Conservation (phyloP, 2,888 invertebrate species). For the Rhorus exstirpatorius region DNA sequence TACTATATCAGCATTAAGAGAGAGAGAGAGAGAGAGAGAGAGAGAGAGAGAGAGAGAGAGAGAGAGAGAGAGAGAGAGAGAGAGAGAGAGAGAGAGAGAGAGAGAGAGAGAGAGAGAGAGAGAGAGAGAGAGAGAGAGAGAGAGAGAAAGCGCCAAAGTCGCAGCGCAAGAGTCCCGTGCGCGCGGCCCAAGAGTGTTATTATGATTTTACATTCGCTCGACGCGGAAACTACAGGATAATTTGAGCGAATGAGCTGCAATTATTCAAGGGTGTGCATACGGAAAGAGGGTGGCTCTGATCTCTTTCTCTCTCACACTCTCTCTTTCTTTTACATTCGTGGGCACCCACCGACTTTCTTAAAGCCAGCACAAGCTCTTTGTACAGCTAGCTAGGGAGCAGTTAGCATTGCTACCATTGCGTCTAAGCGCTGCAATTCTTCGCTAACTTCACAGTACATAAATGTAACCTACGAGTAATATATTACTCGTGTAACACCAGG, state of each 20-base stretch:
- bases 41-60: background rate
- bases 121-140: background rate
- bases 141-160: slow-evolving; percentile 16
- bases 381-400: slow-evolving; percentile 37
- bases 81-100: background rate
- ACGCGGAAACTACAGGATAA: slow-evolving; percentile 82
- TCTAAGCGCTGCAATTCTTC: slow-evolving; percentile 39
- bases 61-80: background rate
- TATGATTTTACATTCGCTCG: slow-evolving; percentile 80
- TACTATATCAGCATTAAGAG: slow-evolving; percentile 35
- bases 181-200: slow-evolving; percentile 75
- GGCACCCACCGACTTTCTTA: slow-evolving; percentile 17
- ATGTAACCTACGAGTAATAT: slow-evolving; percentile 17
- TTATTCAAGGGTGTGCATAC: slow-evolving; percentile 83
- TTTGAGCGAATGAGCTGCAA: slow-evolving; percentile 82
- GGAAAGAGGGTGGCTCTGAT: slow-evolving; percentile 77
- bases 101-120: slow-evolving; percentile 5
- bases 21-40: background rate
- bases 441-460: slow-evolving; percentile 40
- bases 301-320: slow-evolving; percentile 19
- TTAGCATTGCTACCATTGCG: slow-evolving; percentile 19
- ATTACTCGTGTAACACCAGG: slow-evolving; percentile 9
- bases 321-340: slow-evolving; percentile 4
- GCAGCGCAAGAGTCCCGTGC: slow-evolving; percentile 51
- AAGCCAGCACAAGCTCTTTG: slow-evolving; percentile 18